Evolutionary conservation across 2,797 vertebrate genomes (phyloP), one percentile per base, ranked within the genome.

Genomic region (Gymnoscopelus braueri): DNA sequence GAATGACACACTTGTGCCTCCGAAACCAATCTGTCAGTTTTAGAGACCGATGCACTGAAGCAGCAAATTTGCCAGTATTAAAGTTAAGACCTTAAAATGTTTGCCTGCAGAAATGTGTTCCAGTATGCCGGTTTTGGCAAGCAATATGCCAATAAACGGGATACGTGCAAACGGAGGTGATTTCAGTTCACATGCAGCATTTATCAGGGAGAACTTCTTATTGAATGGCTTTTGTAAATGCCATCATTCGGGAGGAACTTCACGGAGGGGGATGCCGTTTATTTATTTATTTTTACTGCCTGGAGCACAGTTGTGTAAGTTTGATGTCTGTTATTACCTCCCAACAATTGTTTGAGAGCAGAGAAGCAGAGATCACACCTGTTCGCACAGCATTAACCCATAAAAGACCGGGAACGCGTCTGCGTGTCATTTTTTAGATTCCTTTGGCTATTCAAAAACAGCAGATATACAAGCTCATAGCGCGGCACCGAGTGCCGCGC

Each of bases 301-400:
- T 64, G 80, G 78, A 83, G 82, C 79, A 58, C 59, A 80, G 80
- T 88, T 65, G 65, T 7, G 9, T 10, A 13, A 77, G 65, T 70
- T 78, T 65, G 71, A 67, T 79, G 83, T 85, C 72, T 86, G 76
- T 79, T 83, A 76, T 87, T 83, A 78, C 85, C 39, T 67, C 82
- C 79, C 24, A 81, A 82, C 77, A 77, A 72, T 83, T 75, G 81
- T 88, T 81, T 84, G 82, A 76, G 84, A 86, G 87, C 71, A 81
- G 69, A 74, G 69, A 72, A 76, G 72, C 82, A 80, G 82, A 74
- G 81, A 84, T 89, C 86, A 85, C 88, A 92, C 87, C 91, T 91
- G 89, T 86, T 90, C 78, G 70, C 73, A 69, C 76, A 72, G 77
- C 60, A 65, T 84, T 44, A 9, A 39, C n/a, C n/a, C n/a, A n/a